Evolutionary conservation across 2,113 vertebrate genomes (phyloP), one percentile per base, ranked within the genome.

Genomic region (Bambusicola thoracicus): DNA sequence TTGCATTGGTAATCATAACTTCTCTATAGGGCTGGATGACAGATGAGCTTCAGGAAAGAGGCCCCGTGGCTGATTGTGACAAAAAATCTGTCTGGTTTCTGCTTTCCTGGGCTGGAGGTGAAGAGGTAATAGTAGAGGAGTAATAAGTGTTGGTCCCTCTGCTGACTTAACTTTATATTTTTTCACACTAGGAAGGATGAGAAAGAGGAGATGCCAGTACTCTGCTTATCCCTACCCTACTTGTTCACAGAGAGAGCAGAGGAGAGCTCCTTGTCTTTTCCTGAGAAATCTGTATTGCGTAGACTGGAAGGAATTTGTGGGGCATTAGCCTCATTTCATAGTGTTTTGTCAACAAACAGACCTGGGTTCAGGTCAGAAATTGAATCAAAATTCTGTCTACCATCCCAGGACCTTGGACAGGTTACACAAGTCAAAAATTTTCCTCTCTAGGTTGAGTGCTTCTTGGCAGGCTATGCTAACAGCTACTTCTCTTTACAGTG

Each of bases 61-160:
- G 22, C 43, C 56, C 2, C 2, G 0, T 46, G 46, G 30, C 43
- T 75, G 72, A 44, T 59, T 36, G 80, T 78, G 80, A 68, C 7
- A 2, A 34, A 61, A 73, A 89, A 46, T 63, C 78, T 89, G 34
- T n/a, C 77, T 87, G 78, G 15, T 83, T 93, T 89, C 83, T 93
- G 29, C 53, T 85, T 89, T 36, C 40, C 27, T 72, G 74, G n/a
- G 30, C 58, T 92, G 62, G 55, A 48, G 81, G 48, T 78, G 84
- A 81, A 46, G 77, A 68, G 38, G 30, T 87, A 78, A 75, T 55
- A n/a, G 38, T 25, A 83, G 43, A 81, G 10, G 19, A 78, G 7
- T 55, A 65, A 68, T 92, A 72, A 85, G 22, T 1, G 0, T 78
- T 48, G 12, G 16, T 73, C 25, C 24, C 17, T 83, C 22, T 68